Conservation (phyloP, 2,113 vertebrate genomes). For the Stomatorhinus ivindoensis region DNA sequence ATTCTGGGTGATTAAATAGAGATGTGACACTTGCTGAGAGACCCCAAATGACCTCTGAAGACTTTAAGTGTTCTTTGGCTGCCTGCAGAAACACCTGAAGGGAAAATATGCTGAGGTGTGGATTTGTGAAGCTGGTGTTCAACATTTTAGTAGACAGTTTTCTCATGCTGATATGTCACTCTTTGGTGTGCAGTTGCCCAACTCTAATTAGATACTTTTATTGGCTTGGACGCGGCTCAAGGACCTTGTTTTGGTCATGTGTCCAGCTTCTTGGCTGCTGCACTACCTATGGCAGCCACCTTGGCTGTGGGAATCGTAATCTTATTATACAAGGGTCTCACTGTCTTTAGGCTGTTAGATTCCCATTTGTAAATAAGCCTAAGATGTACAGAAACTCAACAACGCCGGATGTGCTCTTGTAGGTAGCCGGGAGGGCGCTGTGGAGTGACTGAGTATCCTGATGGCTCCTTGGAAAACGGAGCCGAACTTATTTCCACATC, state of each 20-base stretch:
- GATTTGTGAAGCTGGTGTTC: background rate
- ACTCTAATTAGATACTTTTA: background rate
- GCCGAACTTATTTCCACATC: constrained; percentile 27
- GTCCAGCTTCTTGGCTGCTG: background rate
- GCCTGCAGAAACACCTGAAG: background rate
- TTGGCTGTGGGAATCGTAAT: constrained; percentile 41
- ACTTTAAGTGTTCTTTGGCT: background rate
- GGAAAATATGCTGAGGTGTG: background rate
- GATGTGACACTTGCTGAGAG: background rate
- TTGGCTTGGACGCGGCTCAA: background rate
- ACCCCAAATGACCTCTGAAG: background rate
- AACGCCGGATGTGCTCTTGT: background rate
- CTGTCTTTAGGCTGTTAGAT: constrained; percentile 24
- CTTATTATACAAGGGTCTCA: constrained; percentile 49
- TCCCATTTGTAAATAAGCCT: background rate
- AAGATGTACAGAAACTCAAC: background rate
- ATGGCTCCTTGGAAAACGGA: background rate
- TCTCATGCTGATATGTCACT: background rate
- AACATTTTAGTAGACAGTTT: background rate
- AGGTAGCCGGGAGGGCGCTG: background rate
- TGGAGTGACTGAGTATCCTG: background rate
- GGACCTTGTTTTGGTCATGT: background rate
- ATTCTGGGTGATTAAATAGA: background rate
- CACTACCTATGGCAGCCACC: background rate
- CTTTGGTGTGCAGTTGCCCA: background rate